phyloP scores from a whole-genome alignment of 1,140 invertebrate genomes.

The Drosophila parvula region DNA sequence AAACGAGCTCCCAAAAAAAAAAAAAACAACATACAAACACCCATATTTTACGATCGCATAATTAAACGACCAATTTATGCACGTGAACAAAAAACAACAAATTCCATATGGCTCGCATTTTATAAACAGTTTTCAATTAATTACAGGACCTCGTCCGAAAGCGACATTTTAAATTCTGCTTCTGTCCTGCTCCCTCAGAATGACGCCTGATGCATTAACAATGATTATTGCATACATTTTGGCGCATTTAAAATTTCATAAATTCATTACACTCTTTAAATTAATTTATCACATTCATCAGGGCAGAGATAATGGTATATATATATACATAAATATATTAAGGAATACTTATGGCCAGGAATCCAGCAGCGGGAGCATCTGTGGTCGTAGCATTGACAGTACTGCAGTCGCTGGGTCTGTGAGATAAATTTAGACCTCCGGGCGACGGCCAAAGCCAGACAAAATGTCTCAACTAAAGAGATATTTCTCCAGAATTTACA shows the following conservation, averaged over 20 bases:
- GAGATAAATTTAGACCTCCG: slow-evolving; percentile 61
- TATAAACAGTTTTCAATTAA: slow-evolving; percentile 74
- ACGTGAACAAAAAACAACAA: slow-evolving; percentile 22
- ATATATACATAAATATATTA: neutral
- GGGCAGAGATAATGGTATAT: neutral
- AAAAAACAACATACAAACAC: slow-evolving; percentile 10
- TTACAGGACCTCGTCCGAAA: slow-evolving; percentile 50
- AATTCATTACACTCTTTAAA: slow-evolving; percentile 30
- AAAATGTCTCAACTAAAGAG: slow-evolving; percentile 46
- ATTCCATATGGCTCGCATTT: slow-evolving; percentile 41
- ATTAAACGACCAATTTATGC: slow-evolving; percentile 49
- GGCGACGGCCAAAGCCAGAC: slow-evolving; percentile 44
- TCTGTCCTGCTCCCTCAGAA: neutral
- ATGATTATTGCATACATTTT: slow-evolving; percentile 54
- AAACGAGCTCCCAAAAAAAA: slow-evolving; percentile 1
- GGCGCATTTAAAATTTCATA: slow-evolving; percentile 46
- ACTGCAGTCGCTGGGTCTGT: slow-evolving; percentile 44
- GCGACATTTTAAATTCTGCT: slow-evolving; percentile 44
- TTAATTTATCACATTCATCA: slow-evolving; percentile 19
- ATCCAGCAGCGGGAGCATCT: slow-evolving; percentile 1
- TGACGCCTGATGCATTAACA: slow-evolving; percentile 46
- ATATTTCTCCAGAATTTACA: slow-evolving; percentile 46
- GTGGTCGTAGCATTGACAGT: slow-evolving; percentile 9
- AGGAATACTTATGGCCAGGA: neutral
- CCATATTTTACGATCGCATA: slow-evolving; percentile 16